Evolutionary conservation across 2,888 invertebrate genomes (phyloP).

Genomic region (Elegia similella): DNA sequence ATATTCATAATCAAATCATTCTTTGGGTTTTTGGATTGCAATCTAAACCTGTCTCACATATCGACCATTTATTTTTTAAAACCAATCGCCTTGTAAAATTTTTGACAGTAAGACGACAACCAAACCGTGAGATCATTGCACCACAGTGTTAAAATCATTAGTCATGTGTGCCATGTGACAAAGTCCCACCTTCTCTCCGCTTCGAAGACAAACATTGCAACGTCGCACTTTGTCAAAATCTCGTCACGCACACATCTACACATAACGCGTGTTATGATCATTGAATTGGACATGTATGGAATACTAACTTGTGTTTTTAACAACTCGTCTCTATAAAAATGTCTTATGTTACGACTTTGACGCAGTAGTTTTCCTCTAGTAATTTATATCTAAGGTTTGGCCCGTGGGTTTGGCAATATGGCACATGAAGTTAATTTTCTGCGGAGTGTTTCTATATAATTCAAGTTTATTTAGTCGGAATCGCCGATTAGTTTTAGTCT

Average conservation of each 20-base stretch:
- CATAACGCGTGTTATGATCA: slow-evolving; percentile 2
- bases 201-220: slow-evolving; percentile 44
- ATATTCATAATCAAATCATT: too few relatives aligned
- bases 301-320: slow-evolving; percentile 16
- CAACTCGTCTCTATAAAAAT: slow-evolving; percentile 8
- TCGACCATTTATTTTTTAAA: too few relatives aligned
- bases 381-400: neutral
- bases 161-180: slow-evolving; percentile 42
- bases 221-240: slow-evolving; percentile 40
- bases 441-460: too few relatives aligned
- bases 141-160: slow-evolving; percentile 50
- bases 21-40: too few relatives aligned
- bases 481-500: too few relatives aligned
- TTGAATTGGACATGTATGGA: slow-evolving; percentile 20
- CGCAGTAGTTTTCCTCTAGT: neutral
- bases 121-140: slow-evolving; percentile 51
- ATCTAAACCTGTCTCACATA: too few relatives aligned
- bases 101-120: slow-evolving; percentile 16
- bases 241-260: slow-evolving; percentile 28
- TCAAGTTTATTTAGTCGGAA: too few relatives aligned
- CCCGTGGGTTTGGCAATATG: too few relatives aligned
- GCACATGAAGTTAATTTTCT: too few relatives aligned
- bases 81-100: neutral
- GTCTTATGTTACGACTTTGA: neutral
- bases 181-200: slow-evolving; percentile 48